A percentile compares a stretch with the other conserved stretches of the same genome.
phyloP scores from a whole-genome alignment of 2,113 vertebrate genomes.

The Corydoras sp. region DNA sequence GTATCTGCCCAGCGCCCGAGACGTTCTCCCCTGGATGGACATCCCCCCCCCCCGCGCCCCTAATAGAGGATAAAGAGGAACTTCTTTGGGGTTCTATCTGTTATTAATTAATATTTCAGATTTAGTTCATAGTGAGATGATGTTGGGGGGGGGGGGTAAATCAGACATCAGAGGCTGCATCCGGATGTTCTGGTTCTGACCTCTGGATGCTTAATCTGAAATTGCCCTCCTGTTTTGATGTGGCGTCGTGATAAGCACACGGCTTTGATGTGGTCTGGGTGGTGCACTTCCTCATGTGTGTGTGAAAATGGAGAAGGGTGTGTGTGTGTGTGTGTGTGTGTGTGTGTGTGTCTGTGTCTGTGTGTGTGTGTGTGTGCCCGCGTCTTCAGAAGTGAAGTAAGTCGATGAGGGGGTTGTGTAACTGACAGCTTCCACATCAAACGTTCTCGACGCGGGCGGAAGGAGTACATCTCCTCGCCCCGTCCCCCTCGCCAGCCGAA shows the following conservation, averaged over 20 bases:
- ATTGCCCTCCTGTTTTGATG: background rate
- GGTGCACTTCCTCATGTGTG: background rate
- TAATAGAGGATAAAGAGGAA: too few relatives aligned
- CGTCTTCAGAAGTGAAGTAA: background rate
- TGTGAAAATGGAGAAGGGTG: background rate
- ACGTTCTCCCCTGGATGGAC: too few relatives aligned
- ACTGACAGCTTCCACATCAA: slow-evolving; percentile 40
- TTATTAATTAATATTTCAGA: too few relatives aligned
- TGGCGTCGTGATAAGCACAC: background rate
- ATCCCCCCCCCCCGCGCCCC: too few relatives aligned
- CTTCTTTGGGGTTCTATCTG: too few relatives aligned
- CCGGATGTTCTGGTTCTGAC: background rate
- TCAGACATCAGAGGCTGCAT: too few relatives aligned
- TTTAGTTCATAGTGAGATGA: too few relatives aligned
- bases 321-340: background rate
- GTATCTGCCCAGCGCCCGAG: too few relatives aligned
- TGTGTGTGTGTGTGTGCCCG: too few relatives aligned
- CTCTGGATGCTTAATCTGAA: background rate
- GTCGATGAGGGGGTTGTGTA: slow-evolving; percentile 2
- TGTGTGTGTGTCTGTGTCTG: background rate
- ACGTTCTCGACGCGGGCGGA: slow-evolving; percentile 34
- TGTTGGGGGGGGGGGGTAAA: too few relatives aligned
- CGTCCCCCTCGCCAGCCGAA: background rate
- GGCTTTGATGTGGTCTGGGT: slow-evolving; percentile 10
- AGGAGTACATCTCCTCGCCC: background rate